Conservation (phyloP, 1,140 invertebrate species). For the Conopomorpha cramerella region DNA sequence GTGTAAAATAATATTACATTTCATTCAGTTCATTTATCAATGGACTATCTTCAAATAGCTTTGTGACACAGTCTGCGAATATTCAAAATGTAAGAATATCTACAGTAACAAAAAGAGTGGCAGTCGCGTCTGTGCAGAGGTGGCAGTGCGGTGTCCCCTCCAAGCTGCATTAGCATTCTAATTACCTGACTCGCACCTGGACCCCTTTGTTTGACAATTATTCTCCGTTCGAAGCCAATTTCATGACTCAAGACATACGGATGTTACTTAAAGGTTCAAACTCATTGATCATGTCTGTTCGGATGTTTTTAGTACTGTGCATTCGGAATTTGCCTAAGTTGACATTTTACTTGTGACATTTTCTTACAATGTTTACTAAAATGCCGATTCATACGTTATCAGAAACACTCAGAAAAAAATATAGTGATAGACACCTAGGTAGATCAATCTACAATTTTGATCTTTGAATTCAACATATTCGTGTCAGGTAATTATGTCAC, state of each 20-base stretch:
- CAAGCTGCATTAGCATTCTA: slow-evolving; percentile 28
- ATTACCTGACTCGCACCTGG: slow-evolving; percentile 21
- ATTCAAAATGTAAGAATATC: background rate
- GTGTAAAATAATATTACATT: background rate
- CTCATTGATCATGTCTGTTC: background rate
- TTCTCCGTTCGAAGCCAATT: slow-evolving; percentile 12
- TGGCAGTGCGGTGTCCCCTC: slow-evolving; percentile 7
- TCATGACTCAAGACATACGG: background rate
- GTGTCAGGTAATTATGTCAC: no score
- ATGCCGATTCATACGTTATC: no score
- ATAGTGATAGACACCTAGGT: no score
- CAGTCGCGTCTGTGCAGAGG: no score
- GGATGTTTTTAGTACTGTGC: background rate
- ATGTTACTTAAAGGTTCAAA: background rate
- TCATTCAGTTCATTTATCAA: background rate
- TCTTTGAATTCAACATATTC: no score
- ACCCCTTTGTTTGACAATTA: slow-evolving; percentile 14
- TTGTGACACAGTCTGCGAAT: background rate
- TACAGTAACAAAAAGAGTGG: background rate
- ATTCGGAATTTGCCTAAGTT: background rate
- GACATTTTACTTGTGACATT: background rate
- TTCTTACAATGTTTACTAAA: background rate
- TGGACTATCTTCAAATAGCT: no score
- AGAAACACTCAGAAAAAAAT: no score
- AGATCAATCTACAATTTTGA: no score